Conservation (phyloP, 1,140 invertebrate genomes). For the Bombus confusus region DNA sequence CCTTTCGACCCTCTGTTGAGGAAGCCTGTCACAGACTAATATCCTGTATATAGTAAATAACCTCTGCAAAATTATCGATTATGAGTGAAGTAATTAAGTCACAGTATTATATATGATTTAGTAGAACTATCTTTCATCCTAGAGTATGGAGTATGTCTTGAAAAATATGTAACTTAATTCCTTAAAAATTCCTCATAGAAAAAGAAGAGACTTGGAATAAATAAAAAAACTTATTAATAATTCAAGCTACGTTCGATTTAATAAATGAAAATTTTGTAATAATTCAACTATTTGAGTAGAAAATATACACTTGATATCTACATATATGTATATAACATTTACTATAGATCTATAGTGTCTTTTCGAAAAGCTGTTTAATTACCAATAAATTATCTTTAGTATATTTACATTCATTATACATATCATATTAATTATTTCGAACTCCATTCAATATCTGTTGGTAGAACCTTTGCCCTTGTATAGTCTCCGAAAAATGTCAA, state of each 20-base stretch:
- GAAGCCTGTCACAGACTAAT: conserved; percentile 47
- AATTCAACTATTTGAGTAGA: no score
- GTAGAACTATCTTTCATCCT: neutral
- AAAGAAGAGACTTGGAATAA: no score
- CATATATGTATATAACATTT: no score
- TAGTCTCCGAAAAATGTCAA: conserved; percentile 23
- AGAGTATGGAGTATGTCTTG: neutral
- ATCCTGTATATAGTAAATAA: conserved; percentile 31
- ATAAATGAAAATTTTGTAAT: no score
- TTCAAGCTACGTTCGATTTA: no score
- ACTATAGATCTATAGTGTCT: no score
- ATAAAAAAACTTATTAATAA: no score
- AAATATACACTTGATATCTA: no score
- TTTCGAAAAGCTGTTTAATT: no score
- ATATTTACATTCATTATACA: neutral
- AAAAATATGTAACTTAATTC: no score
- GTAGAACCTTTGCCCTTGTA: conserved; percentile 6
- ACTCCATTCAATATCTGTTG: no score
- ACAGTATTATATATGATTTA: neutral
- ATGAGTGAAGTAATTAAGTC: neutral
- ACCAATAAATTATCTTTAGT: neutral
- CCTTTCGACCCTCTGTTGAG: conserved; percentile 13
- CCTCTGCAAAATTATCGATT: conserved; percentile 25
- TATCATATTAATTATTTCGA: neutral
- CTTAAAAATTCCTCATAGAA: no score